Conservation (phyloP, 2,888 invertebrate species). For the Drepana falcataria region DNA sequence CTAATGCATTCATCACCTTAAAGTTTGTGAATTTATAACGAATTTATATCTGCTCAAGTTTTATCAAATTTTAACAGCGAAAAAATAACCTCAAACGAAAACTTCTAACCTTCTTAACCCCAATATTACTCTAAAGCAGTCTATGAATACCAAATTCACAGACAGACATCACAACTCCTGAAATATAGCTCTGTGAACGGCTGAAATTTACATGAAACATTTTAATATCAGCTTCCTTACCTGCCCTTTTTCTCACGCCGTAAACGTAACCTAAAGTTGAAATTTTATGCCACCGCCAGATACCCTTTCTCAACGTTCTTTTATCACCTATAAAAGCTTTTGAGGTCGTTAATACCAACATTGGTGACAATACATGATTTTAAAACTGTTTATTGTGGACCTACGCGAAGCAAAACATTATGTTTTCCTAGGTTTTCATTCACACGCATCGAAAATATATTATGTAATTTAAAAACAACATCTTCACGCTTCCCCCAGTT, state of each 20-base stretch:
- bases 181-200: conserved; percentile 57
- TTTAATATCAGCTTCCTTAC: conserved; percentile 70
- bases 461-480: too few species aligned
- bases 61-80: background rate
- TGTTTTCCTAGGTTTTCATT: too few species aligned
- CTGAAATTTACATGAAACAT: conserved; percentile 76
- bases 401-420: too few species aligned
- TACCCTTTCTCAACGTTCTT: conserved; percentile 23
- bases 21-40: too few species aligned
- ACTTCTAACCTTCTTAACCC: conserved; percentile 27
- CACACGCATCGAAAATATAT: too few species aligned
- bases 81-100: conserved; percentile 17
- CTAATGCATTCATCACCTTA: conserved; percentile 13
- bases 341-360: background rate
- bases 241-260: conserved; percentile 73
- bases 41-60: too few species aligned
- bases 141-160: conserved; percentile 71
- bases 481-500: too few species aligned
- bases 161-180: conserved; percentile 58
- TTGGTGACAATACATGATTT: conserved; percentile 17
- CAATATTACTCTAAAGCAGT: conserved; percentile 64
- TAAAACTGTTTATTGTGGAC: too few species aligned
- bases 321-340: conserved; percentile 9
- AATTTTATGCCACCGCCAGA: conserved; percentile 35
- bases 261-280: conserved; percentile 52